Conservation (phyloP, 2,888 invertebrate species). For the Agriotes lineatus region DNA sequence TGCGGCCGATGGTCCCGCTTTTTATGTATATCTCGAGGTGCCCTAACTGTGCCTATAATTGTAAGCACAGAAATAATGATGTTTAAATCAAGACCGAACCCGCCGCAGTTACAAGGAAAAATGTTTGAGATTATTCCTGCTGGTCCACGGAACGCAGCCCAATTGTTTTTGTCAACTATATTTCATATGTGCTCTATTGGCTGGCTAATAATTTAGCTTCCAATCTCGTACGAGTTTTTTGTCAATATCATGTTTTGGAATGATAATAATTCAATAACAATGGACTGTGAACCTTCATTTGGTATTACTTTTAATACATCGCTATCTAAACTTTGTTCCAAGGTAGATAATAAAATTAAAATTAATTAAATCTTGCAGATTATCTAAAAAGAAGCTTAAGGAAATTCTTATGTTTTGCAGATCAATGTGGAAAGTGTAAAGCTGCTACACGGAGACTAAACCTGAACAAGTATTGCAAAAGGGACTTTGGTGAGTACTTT, state of each 20-base stretch:
- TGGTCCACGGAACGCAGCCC: background rate
- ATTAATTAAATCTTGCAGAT: too few relatives aligned
- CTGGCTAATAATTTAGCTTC: too few relatives aligned
- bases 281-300: too few relatives aligned
- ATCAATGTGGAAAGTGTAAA: slow-evolving; percentile 91
- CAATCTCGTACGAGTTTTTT: too few relatives aligned
- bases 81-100: background rate
- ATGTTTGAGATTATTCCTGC: background rate
- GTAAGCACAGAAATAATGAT: slow-evolving; percentile 11
- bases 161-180: background rate
- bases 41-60: slow-evolving; percentile 19
- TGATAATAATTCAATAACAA: too few relatives aligned
- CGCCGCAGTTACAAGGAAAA: slow-evolving; percentile 19
- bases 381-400: too few relatives aligned
- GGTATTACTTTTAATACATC: too few relatives aligned
- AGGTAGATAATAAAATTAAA: too few relatives aligned
- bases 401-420: too few relatives aligned
- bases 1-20: slow-evolving; percentile 24
- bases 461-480: slow-evolving; percentile 95
- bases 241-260: too few relatives aligned
- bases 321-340: too few relatives aligned
- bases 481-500: slow-evolving; percentile 90
- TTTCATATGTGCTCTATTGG: background rate
- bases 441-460: slow-evolving; percentile 92
- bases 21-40: slow-evolving; percentile 10